Evolutionary conservation across 2,113 vertebrate species (phyloP), one percentile per base, ranked within the genome.

Genomic region (Orthonyx spaldingii): DNA sequence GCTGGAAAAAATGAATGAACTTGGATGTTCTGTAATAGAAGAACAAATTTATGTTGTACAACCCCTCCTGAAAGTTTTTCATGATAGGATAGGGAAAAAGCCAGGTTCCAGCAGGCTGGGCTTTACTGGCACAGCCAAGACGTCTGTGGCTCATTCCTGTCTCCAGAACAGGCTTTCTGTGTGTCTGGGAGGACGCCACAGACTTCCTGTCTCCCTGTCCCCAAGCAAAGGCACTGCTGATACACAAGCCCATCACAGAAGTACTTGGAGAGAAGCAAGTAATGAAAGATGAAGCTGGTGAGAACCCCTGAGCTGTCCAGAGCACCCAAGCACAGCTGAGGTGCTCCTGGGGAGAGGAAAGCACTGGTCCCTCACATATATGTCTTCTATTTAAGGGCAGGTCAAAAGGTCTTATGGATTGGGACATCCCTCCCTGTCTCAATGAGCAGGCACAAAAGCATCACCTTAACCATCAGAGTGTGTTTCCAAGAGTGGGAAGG

Each of bases 211-310:
- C 10, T 37, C 15, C 33, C 44, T 20, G 16, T 46, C 15, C 16
- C 72, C 24, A 17, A 13, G 20, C 17, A 68, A 57, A 70, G 10
- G 20, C 16, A 10, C 52, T 81, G 55, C 44, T 77, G 71, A 10
- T 14, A 20, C 30, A 60, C 30, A 41, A 8, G 18, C 9, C 50
- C 14, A 3, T 26, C 56, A 21, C 53, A 80, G 41, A 30, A 39
- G 32, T 3, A 13, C 2, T 5, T 4, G 10, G 50, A 35, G 19
- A 82, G 42, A n/a, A 26, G 18, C 0, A 2, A 39, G 46, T 1
- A 23, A n/a, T 6, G 22, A 56, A 26, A 52, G 12, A n/a, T 64
- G 47, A 57, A 11, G 9, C 20, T 65, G 37, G 24, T 41, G 71
- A 78, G 63, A 65, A 44, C 16, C 0, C 3, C 44, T 42, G 55